Conservation (phyloP, 2,113 vertebrate genomes). For the Cyprinodon tularosa region DNA sequence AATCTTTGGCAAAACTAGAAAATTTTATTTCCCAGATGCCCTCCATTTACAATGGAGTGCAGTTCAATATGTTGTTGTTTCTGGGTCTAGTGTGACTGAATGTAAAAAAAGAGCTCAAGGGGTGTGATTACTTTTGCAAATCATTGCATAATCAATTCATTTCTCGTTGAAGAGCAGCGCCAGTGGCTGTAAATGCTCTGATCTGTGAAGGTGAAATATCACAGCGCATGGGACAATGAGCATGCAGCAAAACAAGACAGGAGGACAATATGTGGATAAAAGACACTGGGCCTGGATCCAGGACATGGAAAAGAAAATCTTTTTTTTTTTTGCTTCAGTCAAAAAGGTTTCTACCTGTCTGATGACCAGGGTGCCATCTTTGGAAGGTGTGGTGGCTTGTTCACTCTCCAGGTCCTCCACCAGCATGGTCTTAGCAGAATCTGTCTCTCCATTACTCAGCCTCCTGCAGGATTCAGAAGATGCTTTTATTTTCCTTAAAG, state of each 20-base stretch:
- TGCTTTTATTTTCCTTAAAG: slow-evolving; percentile 52
- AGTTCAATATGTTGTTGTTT: not conserved
- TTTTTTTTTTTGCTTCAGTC: not conserved
- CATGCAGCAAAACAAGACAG: not conserved
- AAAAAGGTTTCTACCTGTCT: slow-evolving; percentile 86
- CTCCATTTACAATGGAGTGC: not conserved
- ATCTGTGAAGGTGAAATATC: slow-evolving; percentile 8
- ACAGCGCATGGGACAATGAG: not conserved
- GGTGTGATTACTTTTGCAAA: not conserved
- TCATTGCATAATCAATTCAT: not conserved
- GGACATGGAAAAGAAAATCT: not conserved
- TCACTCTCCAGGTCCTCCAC: slow-evolving; percentile 93
- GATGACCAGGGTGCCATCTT: slow-evolving; percentile 96
- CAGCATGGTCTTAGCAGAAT: slow-evolving; percentile 95
- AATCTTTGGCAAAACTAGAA: not conserved
- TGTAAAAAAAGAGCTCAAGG: not conserved
- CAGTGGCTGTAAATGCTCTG: not conserved
- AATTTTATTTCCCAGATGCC: not conserved
- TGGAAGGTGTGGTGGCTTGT: slow-evolving; percentile 89
- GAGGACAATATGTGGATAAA: slow-evolving; percentile 22
- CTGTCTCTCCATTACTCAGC: slow-evolving; percentile 95
- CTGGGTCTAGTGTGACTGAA: not conserved
- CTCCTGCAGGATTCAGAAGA: slow-evolving; percentile 79
- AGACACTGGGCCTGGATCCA: not conserved
- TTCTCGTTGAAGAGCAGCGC: not conserved